These are phyloP conservation scores for Hirtodrosophila histrioides DNA, from an alignment of 2,888 invertebrate genomes.

Conservation along the genomic window DNA sequence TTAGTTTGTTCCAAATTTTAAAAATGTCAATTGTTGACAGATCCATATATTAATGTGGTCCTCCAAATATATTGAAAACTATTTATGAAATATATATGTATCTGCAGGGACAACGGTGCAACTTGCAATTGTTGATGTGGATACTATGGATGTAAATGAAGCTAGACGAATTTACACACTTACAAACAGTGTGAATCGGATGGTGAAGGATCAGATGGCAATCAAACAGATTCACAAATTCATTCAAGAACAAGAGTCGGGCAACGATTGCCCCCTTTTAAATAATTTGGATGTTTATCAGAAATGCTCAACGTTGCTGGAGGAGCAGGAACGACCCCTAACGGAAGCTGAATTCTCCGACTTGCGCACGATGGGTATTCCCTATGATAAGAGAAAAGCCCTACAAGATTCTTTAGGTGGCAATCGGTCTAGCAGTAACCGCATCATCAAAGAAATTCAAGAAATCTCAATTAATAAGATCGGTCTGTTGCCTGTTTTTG, in stretches of 20 bases:
- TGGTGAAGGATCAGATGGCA: constrained; percentile 1
- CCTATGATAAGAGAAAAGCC: neutral
- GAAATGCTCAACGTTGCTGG: constrained; percentile 1
- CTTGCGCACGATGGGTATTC: neutral
- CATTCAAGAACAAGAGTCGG: neutral
- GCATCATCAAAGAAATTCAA: constrained; percentile 4
- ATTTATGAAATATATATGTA: too few relatives aligned
- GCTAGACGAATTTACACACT: constrained; percentile 3
- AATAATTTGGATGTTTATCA: neutral
- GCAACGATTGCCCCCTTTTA: neutral
- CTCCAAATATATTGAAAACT: too few relatives aligned
- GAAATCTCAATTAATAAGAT: constrained; percentile 1
- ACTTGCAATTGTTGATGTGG: too few relatives aligned
- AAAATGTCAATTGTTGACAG: too few relatives aligned
- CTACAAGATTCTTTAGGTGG: neutral
- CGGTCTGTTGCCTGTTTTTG: neutral
- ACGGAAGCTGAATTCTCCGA: neutral
- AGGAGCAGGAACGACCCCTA: neutral
- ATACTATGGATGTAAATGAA: neutral
- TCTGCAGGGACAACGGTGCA: too few relatives aligned
- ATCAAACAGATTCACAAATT: neutral
- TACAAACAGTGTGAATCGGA: neutral
- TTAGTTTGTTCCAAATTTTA: too few relatives aligned
- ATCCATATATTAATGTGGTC: too few relatives aligned
- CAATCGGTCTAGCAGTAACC: neutral